Evolutionary conservation across 2,888 invertebrate genomes (phyloP).

Genomic region (Drosophila seclusa): DNA sequence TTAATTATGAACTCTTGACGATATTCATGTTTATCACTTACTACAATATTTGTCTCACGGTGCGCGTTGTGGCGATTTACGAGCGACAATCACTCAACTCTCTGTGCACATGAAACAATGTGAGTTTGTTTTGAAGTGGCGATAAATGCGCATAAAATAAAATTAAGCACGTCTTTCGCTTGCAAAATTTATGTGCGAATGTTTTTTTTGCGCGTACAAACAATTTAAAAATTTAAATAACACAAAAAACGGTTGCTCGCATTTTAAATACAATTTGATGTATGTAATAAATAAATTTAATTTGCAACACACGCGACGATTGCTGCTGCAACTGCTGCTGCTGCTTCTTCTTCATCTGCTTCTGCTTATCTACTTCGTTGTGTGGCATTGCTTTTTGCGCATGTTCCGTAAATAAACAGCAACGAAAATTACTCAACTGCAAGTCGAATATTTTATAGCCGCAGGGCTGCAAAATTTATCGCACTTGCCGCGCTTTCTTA

Average conservation of each 20-base stretch:
- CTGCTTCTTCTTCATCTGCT: conserved; percentile 21
- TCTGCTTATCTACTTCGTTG: conserved; percentile 27
- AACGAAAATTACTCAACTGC: conserved; percentile 71
- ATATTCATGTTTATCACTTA: conserved; percentile 47
- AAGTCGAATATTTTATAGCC: conserved; percentile 79
- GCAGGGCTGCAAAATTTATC: conserved; percentile 81
- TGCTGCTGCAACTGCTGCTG: conserved; percentile 27
- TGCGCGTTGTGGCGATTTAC: conserved; percentile 49
- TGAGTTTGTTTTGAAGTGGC: conserved; percentile 55
- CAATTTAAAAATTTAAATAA: conserved; percentile 19
- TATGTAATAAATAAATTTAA: conserved; percentile 70
- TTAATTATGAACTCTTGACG: conserved; percentile 45
- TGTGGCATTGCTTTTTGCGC: conserved; percentile 65
- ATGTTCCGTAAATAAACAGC: conserved; percentile 71
- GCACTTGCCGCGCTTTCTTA: conserved; percentile 69
- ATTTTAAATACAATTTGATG: conserved; percentile 48
- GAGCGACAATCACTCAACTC: conserved; percentile 67
- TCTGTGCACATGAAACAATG: conserved; percentile 56
- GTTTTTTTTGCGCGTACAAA: background rate
- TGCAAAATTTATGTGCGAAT: conserved; percentile 70
- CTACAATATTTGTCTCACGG: conserved; percentile 31
- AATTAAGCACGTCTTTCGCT: conserved; percentile 66
- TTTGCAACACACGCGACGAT: conserved; percentile 71
- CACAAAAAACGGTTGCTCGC: conserved; percentile 40
- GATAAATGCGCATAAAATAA: conserved; percentile 57